A percentile compares a stretch with the other conserved stretches of the same genome.
Conservation (phyloP, 2,113 vertebrate genomes). For the Carettochelys insculpta region DNA sequence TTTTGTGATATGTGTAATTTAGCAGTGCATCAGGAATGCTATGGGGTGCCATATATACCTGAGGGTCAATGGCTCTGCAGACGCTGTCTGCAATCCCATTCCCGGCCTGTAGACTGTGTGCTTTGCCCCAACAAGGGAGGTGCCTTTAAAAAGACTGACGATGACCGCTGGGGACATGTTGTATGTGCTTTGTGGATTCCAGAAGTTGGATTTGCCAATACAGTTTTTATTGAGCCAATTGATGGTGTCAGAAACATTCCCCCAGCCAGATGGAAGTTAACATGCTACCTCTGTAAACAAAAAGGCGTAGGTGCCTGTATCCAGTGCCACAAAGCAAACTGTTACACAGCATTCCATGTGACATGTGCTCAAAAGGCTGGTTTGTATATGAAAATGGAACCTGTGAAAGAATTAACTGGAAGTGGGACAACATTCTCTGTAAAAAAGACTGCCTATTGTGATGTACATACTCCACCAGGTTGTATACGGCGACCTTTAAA, state of each 20-base stretch:
- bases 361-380: slow-evolving; percentile 95
- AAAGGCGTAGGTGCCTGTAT: slow-evolving; percentile 96
- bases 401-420: slow-evolving; percentile 85
- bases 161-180: slow-evolving; percentile 96
- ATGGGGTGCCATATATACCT: slow-evolving; percentile 97
- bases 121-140: slow-evolving; percentile 96
- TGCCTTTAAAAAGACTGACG: slow-evolving; percentile 96
- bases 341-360: slow-evolving; percentile 98
- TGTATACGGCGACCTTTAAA: slow-evolving; percentile 87
- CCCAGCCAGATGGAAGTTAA: slow-evolving; percentile 96
- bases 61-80: slow-evolving; percentile 98
- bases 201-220: slow-evolving; percentile 97
- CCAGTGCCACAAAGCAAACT: slow-evolving; percentile 99
- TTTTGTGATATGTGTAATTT: slow-evolving; percentile 96
- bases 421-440: slow-evolving; percentile 87
- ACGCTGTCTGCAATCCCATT: slow-evolving; percentile 91
- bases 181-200: slow-evolving; percentile 98
- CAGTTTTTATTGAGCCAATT: slow-evolving; percentile 97
- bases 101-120: slow-evolving; percentile 88
- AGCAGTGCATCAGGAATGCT: slow-evolving; percentile 98
- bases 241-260: slow-evolving; percentile 95
- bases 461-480: slow-evolving; percentile 91
- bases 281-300: slow-evolving; percentile 98
- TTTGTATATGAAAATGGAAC: slow-evolving; percentile 98
- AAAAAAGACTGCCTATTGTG: slow-evolving; percentile 96